Evolutionary conservation across 2,113 vertebrate genomes (phyloP).

Genomic region (Chaetorhynchus papuensis): DNA sequence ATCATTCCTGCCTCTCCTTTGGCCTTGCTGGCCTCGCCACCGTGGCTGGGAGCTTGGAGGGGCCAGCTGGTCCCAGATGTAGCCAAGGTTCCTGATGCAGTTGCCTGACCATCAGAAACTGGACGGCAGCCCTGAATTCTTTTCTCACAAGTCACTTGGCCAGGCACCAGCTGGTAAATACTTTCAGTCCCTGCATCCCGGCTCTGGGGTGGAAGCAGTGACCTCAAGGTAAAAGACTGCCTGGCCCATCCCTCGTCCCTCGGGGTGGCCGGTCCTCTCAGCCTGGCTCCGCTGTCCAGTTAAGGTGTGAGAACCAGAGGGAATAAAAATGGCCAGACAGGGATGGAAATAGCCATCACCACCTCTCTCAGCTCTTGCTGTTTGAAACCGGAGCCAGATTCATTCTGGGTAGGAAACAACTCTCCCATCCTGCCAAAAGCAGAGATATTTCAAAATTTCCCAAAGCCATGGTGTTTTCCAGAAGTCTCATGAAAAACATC

Average conservation of each 20-base stretch:
- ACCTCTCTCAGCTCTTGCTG: not conserved
- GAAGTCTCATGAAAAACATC: constrained; percentile 23
- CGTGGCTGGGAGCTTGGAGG: not conserved
- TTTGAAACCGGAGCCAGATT: constrained; percentile 13
- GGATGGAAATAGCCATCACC: not conserved
- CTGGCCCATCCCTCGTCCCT: not conserved
- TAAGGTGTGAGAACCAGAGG: not conserved
- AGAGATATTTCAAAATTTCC: constrained; percentile 49
- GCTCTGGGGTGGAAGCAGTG: not conserved
- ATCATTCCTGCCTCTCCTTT: not conserved
- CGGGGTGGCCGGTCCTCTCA: not conserved
- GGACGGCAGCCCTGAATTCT: constrained; percentile 58
- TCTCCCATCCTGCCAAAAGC: constrained; percentile 27
- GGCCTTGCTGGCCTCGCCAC: not conserved
- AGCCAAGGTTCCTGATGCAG: not conserved
- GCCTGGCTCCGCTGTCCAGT: not conserved
- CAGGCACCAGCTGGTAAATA: constrained; percentile 51
- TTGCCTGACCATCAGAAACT: constrained; percentile 48
- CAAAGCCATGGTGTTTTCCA: constrained; percentile 34
- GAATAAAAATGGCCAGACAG: not conserved
- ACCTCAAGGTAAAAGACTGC: constrained; percentile 40
- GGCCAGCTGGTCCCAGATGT: constrained; percentile 5
- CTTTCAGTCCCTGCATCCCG: constrained; percentile 20
- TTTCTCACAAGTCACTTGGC: constrained; percentile 61
- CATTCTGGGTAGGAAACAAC: constrained; percentile 29